Evolutionary conservation across 2,113 vertebrate species (phyloP).

Genomic region (Eonycteris spelaea): DNA sequence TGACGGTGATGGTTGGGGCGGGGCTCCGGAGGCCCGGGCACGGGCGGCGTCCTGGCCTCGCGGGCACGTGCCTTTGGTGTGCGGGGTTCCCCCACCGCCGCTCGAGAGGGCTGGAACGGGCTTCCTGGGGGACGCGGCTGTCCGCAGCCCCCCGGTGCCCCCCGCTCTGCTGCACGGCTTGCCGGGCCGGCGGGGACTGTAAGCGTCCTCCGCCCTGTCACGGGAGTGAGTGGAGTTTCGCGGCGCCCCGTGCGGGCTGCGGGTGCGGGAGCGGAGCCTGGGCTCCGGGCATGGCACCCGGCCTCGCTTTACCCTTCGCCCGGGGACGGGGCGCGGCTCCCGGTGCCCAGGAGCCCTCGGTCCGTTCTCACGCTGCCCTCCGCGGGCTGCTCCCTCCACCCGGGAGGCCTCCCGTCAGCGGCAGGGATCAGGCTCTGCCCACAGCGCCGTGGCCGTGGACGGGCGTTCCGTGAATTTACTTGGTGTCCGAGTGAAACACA

Average conservation of each 20-base stretch:
- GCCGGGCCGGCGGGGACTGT: not conserved
- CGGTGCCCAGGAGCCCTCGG: no score
- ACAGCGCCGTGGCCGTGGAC: not conserved
- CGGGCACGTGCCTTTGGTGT: no score
- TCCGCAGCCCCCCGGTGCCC: not conserved
- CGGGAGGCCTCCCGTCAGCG: not conserved
- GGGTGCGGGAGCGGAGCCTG: no score
- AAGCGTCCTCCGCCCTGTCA: not conserved
- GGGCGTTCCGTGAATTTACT: not conserved
- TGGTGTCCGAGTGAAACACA: not conserved
- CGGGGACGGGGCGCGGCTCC: rapidly evolving
- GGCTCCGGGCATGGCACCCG: not conserved
- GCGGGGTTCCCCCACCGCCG: no score
- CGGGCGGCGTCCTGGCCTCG: not conserved
- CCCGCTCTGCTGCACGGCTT: not conserved
- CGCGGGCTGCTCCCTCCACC: not conserved
- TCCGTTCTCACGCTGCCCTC: not conserved
- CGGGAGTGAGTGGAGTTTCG: no score
- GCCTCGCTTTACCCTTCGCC: not conserved
- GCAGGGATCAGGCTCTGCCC: not conserved
- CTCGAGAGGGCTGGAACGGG: no score
- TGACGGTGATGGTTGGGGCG: no score
- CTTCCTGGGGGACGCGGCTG: not conserved
- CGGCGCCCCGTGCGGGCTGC: no score
- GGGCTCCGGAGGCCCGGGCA: rapidly evolving